Evolutionary conservation across 2,113 vertebrate genomes (phyloP).

Genomic region (Rhabdornis inornatus): DNA sequence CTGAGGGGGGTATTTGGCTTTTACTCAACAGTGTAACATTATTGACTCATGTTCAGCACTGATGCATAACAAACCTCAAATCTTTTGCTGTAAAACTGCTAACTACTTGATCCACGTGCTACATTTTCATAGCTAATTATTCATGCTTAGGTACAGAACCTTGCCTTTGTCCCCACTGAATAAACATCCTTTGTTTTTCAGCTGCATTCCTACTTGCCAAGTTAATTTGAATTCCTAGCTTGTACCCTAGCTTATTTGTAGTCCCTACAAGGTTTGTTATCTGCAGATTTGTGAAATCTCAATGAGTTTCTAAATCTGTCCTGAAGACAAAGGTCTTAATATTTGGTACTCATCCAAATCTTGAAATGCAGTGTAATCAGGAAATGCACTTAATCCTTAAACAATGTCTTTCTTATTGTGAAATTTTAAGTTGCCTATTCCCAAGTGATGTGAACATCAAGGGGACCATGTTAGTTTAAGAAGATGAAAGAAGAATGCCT

Average conservation of each 20-base stretch:
- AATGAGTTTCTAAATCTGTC: neutral
- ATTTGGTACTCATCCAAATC: neutral
- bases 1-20: neutral
- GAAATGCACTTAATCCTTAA: neutral
- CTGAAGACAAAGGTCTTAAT: slow-evolving; percentile 19
- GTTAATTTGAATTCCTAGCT: neutral
- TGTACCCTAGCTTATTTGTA: slow-evolving; percentile 1
- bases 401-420: neutral
- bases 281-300: slow-evolving; percentile 18
- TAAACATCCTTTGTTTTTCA: slow-evolving; percentile 8
- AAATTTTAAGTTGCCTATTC: neutral
- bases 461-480: neutral
- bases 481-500: neutral
- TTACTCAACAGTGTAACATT: neutral
- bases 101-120: neutral
- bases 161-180: slow-evolving; percentile 17
- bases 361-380: neutral
- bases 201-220: neutral
- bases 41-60: neutral
- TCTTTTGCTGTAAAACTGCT: neutral
- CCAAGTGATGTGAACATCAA: neutral
- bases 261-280: slow-evolving; percentile 4
- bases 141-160: neutral
- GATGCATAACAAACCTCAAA: neutral
- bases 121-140: slow-evolving; percentile 18